Conservation (phyloP, 92 coral and sea anemone species). For the Muricea muricata region DNA sequence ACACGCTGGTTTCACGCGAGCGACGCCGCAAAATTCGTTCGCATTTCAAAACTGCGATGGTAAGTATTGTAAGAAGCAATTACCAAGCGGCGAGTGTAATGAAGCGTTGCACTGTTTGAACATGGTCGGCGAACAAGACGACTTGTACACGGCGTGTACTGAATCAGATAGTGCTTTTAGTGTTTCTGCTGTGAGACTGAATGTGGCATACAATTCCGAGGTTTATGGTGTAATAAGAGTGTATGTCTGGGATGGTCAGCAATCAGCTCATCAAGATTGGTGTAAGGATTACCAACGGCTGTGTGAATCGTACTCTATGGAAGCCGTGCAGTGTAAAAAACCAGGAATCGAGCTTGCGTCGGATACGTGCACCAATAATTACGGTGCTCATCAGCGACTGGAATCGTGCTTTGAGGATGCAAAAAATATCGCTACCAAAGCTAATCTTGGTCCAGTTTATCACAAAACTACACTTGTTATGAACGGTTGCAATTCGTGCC, state of each 20-base stretch:
- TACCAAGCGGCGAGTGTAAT: slow-evolving; percentile 53
- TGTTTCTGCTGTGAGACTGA: slow-evolving; percentile 15
- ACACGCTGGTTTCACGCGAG: slow-evolving; percentile 59
- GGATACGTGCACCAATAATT: background rate
- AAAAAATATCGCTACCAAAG: background rate
- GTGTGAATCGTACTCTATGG: slow-evolving; percentile 41
- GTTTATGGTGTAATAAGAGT: slow-evolving; percentile 47
- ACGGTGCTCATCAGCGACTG: background rate
- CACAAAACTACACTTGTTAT: background rate
- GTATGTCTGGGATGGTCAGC: slow-evolving; percentile 14
- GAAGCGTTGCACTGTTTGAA: slow-evolving; percentile 62
- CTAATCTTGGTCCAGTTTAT: background rate
- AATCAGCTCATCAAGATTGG: background rate
- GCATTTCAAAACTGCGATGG: slow-evolving; percentile 62
- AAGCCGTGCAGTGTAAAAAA: slow-evolving; percentile 50
- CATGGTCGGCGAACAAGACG: slow-evolving; percentile 36
- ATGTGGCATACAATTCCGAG: background rate
- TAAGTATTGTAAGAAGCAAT: slow-evolving; percentile 31
- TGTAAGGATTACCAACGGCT: slow-evolving; percentile 55
- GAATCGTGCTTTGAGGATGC: background rate
- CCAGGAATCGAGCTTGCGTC: background rate
- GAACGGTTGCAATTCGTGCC: background rate
- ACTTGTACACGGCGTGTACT: slow-evolving; percentile 64
- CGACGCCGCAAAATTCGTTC: slow-evolving; percentile 53
- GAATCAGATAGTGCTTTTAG: slow-evolving; percentile 49